Percentiles rank a stretch among this genome's conserved stretches.
These are phyloP conservation scores for Myzus persicae DNA, from an alignment of 1,140 invertebrate species.

Conservation along the genomic window DNA sequence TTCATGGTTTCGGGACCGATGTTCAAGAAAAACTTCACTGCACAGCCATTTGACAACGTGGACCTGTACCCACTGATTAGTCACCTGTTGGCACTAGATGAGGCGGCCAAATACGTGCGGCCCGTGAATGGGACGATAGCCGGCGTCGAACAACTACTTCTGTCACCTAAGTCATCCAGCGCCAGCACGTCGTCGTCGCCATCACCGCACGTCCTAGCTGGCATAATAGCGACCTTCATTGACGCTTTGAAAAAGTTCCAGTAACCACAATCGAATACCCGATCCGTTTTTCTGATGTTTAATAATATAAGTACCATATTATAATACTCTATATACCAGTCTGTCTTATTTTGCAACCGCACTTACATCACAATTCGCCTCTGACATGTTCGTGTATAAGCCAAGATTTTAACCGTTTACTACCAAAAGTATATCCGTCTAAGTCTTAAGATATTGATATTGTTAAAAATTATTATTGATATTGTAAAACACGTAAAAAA, in stretches of 20 bases:
- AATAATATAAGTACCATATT: not conserved
- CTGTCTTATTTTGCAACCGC: not conserved
- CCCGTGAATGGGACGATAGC: slow-evolving; percentile 32
- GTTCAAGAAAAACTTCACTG: slow-evolving; percentile 67
- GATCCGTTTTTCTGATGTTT: not conserved
- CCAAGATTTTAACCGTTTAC: not conserved
- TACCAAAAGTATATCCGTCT: not conserved
- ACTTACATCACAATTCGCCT: not conserved
- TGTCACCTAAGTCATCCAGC: not conserved
- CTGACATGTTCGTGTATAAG: not conserved
- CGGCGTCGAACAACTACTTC: slow-evolving; percentile 12
- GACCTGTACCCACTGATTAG: slow-evolving; percentile 73
- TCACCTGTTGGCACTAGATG: slow-evolving; percentile 57
- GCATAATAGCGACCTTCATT: not conserved
- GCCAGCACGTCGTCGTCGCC: not conserved
- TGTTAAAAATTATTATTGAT: not conserved
- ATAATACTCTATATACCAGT: not conserved
- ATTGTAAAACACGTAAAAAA: not conserved
- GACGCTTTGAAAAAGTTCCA: not conserved
- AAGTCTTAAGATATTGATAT: not conserved
- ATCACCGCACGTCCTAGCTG: not conserved
- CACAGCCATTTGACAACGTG: slow-evolving; percentile 71
- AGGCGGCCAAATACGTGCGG: not conserved
- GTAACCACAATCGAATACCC: not conserved
- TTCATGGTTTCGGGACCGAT: slow-evolving; percentile 75